Conservation (phyloP, 1,140 invertebrate genomes). For the Drosophila asahinai region DNA sequence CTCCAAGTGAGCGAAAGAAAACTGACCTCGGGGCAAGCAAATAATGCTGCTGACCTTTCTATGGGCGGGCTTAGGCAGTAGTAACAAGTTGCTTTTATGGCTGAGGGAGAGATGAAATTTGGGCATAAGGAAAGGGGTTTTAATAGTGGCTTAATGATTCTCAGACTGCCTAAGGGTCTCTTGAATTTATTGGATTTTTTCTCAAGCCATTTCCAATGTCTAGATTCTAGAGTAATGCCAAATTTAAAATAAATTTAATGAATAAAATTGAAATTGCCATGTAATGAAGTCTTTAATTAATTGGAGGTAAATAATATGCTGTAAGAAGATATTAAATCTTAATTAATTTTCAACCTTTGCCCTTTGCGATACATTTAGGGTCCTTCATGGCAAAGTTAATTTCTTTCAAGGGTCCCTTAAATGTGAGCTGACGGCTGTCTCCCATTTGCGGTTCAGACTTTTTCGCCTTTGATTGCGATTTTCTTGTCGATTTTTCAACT, state of each 20-base stretch:
- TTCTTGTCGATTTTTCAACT: slow-evolving; percentile 19
- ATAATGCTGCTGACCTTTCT: slow-evolving; percentile 33
- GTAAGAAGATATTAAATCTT: not conserved
- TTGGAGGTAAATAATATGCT: slow-evolving; percentile 1
- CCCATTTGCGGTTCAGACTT: not conserved
- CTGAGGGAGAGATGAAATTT: not conserved
- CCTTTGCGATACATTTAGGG: not conserved
- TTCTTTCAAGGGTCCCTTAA: not conserved
- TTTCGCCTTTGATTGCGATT: slow-evolving; percentile 14
- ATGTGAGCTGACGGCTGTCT: not conserved
- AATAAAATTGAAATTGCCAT: not conserved
- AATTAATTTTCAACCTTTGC: not conserved
- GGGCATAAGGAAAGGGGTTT: not conserved
- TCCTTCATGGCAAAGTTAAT: not conserved
- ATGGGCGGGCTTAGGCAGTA: not conserved
- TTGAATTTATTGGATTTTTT: slow-evolving; percentile 1
- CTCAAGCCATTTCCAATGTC: too few species aligned
- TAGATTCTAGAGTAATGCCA: not conserved
- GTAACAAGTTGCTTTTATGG: slow-evolving; percentile 33
- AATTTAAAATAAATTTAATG: too few species aligned
- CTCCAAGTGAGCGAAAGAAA: slow-evolving; percentile 19
- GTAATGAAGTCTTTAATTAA: slow-evolving; percentile 2
- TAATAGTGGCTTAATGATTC: not conserved
- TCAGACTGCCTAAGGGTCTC: not conserved
- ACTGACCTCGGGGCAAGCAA: slow-evolving; percentile 37